Evolutionary conservation across 2,113 vertebrate genomes (phyloP).

Genomic region (Sceloporus undulatus): DNA sequence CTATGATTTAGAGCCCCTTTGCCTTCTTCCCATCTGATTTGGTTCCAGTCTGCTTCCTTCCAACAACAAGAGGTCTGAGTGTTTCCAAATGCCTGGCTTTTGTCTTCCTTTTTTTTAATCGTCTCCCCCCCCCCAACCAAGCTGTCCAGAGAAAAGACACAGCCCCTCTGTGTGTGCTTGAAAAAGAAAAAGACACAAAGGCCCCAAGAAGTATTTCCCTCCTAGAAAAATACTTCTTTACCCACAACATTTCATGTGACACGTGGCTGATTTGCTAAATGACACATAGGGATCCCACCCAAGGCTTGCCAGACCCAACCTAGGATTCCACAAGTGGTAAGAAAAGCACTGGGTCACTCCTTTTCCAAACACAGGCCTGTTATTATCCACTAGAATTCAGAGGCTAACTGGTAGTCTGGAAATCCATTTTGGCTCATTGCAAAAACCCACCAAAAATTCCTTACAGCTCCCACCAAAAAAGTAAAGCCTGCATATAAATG

Average conservation of each 20-base stretch:
- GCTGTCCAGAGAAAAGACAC: no score
- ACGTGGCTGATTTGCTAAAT: neutral
- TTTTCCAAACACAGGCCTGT: neutral
- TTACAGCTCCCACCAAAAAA: neutral
- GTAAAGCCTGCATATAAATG: no score
- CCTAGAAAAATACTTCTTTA: no score
- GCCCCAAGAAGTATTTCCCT: no score
- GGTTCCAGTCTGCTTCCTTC: neutral
- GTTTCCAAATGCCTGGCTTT: neutral
- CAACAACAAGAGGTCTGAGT: neutral
- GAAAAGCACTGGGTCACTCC: neutral
- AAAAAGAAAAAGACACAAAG: neutral
- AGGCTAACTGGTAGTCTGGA: neutral
- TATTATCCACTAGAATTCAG: neutral
- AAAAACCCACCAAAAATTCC: no score
- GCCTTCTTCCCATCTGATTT: slow-evolving; percentile 40
- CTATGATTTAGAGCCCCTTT: neutral
- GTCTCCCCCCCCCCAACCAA: neutral
- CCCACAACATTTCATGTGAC: neutral
- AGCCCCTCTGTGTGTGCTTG: no score
- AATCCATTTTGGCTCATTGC: neutral
- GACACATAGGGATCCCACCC: neutral
- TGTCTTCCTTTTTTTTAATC: neutral
- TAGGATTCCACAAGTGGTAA: neutral
- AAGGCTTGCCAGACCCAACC: neutral